Percentiles rank a stretch among this genome's conserved stretches.
phyloP scores from a whole-genome alignment of 1,140 invertebrate genomes.

The Sinonovacula constricta region DNA sequence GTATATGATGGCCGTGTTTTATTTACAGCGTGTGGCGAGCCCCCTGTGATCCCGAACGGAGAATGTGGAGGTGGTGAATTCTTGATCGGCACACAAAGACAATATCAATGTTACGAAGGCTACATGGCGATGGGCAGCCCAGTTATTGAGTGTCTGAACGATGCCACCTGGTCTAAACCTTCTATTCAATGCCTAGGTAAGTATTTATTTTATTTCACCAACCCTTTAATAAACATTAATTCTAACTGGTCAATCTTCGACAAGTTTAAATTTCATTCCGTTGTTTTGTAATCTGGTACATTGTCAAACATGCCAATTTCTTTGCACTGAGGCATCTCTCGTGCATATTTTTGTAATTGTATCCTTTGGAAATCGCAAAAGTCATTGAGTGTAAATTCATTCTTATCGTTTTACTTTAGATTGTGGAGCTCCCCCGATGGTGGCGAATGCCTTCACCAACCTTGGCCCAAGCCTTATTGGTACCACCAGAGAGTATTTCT shows the following conservation, averaged over 20 bases:
- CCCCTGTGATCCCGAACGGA: conserved; percentile 6
- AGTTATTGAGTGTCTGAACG: not conserved
- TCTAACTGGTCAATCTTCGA: no score
- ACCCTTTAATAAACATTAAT: no score
- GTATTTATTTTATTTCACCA: no score
- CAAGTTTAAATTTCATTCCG: no score
- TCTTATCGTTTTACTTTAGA: conserved; percentile 19
- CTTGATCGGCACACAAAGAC: not conserved
- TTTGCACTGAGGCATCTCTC: no score
- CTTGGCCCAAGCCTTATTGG: conserved; percentile 18
- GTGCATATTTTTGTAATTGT: no score
- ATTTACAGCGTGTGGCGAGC: conserved; percentile 5
- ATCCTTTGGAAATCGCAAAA: no score
- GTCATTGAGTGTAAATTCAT: no score
- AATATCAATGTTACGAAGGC: conserved; percentile 7
- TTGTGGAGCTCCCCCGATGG: conserved; percentile 25
- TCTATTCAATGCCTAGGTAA: conserved; percentile 11
- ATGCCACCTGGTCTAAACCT: conserved; percentile 19
- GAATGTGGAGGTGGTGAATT: not conserved
- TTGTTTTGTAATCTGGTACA: no score
- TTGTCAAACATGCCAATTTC: no score
- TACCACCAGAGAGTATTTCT: conserved; percentile 5
- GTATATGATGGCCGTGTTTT: no score
- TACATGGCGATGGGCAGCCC: not conserved
- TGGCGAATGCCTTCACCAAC: conserved; percentile 28